Percentiles rank a stretch among this genome's conserved stretches.
These are phyloP conservation scores for Aviceda subcristata DNA, from an alignment of 2,113 vertebrate genomes.

Conservation along the genomic window DNA sequence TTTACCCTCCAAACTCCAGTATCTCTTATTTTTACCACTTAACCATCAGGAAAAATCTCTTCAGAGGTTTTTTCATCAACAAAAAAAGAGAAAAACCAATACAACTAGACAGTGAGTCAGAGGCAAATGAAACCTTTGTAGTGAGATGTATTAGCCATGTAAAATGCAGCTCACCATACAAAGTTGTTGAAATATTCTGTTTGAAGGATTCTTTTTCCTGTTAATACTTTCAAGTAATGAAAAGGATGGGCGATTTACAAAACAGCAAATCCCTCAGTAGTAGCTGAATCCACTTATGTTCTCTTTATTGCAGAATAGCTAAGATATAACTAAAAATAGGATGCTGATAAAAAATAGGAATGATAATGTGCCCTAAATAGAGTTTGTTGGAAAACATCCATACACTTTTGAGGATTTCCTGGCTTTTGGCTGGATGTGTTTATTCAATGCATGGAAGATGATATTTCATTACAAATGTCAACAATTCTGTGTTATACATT, in stretches of 20 bases:
- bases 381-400: neutral
- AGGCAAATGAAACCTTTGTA: neutral
- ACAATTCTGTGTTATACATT: neutral
- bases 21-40: neutral
- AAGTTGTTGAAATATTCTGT: neutral
- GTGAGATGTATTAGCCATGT: neutral
- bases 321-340: constrained; percentile 6
- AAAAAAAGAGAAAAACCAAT: neutral
- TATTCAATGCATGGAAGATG: neutral
- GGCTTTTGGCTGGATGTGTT: neutral
- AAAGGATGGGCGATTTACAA: neutral
- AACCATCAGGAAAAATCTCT: neutral
- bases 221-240: neutral
- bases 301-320: neutral
- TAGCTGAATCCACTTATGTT: neutral
- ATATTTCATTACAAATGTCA: neutral
- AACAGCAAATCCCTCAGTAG: neutral
- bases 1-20: neutral
- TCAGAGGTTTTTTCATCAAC: neutral
- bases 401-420: neutral
- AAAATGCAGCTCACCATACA: neutral
- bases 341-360: neutral
- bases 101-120: neutral
- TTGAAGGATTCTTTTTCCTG: neutral
- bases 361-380: neutral